A percentile compares a stretch with the other conserved stretches of the same genome.
phyloP scores from a whole-genome alignment of 1,140 invertebrate genomes.

The Drosophila sp. region DNA sequence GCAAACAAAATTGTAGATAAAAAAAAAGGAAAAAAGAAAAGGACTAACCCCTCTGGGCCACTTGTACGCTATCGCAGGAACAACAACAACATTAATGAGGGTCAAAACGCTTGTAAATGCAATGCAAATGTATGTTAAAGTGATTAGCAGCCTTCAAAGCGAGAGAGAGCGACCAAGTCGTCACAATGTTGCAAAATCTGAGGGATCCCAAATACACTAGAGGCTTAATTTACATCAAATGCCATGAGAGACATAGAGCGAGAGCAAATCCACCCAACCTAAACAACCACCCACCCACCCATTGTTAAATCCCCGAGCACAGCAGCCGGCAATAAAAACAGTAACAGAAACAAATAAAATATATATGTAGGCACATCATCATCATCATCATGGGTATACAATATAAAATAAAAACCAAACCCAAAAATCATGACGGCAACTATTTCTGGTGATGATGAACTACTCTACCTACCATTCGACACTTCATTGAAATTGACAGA shows the following conservation, averaged over 20 bases:
- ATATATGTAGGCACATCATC: slow-evolving; percentile 5
- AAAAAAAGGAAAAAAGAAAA: slow-evolving; percentile 31
- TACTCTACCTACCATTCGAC: slow-evolving; percentile 56
- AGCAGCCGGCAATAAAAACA: slow-evolving; percentile 75
- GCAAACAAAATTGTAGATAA: slow-evolving; percentile 3
- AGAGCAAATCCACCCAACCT: slow-evolving; percentile 5
- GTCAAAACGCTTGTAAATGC: slow-evolving; percentile 81
- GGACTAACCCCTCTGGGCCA: slow-evolving; percentile 54
- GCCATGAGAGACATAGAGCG: slow-evolving; percentile 18
- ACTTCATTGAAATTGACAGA: slow-evolving; percentile 83
- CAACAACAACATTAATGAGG: slow-evolving; percentile 68
- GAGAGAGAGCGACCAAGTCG: slow-evolving; percentile 31
- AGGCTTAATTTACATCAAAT: slow-evolving; percentile 65
- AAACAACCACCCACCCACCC: slow-evolving; percentile 15
- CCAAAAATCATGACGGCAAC: slow-evolving; percentile 66
- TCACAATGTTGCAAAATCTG: slow-evolving; percentile 45
- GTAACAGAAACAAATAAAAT: slow-evolving; percentile 56
- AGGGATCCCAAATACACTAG: slow-evolving; percentile 65
- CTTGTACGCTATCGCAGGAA: slow-evolving; percentile 25
- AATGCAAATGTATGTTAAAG: slow-evolving; percentile 83
- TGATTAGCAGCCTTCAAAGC: slow-evolving; percentile 80
- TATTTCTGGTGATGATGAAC: slow-evolving; percentile 74
- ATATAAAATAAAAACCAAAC: slow-evolving; percentile 35
- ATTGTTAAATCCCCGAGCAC: slow-evolving; percentile 54
- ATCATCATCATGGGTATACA: slow-evolving; percentile 10